Percentiles rank a stretch among this genome's conserved stretches.
phyloP scores from a whole-genome alignment of 2,888 invertebrate species.

The Caenorhabditis wallacei region DNA sequence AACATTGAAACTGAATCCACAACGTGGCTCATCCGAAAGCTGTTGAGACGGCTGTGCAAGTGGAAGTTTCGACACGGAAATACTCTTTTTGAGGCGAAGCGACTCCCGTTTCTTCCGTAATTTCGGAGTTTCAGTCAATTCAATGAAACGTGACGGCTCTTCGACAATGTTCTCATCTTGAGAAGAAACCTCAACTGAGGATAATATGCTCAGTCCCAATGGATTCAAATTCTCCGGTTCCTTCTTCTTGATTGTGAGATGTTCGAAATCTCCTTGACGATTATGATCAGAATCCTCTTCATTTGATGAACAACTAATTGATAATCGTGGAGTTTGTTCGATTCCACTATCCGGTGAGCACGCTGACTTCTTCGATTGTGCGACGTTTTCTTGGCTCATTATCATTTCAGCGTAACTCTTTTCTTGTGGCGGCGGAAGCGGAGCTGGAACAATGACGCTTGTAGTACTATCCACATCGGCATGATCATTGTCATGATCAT shows the following conservation, averaged over 20 bases:
- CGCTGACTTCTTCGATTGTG: not conserved
- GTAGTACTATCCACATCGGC: not conserved
- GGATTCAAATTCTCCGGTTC: slow-evolving; percentile 15
- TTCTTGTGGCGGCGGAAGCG: slow-evolving; percentile 54
- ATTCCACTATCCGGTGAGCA: slow-evolving; percentile 27
- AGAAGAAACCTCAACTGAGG: slow-evolving; percentile 10
- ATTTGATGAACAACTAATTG: slow-evolving; percentile 5
- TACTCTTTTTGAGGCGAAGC: slow-evolving; percentile 21
- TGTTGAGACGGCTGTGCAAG: slow-evolving; percentile 12
- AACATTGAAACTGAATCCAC: slow-evolving; percentile 15
- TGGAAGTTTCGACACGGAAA: slow-evolving; percentile 30
- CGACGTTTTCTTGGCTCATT: not conserved
- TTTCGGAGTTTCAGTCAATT: slow-evolving; percentile 22
- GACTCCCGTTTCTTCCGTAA: slow-evolving; percentile 22
- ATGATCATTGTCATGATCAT: slow-evolving; percentile 4
- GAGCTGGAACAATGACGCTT: slow-evolving; percentile 46
- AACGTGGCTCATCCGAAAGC: slow-evolving; percentile 1
- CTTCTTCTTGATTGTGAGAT: not conserved
- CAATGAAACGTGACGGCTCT: not conserved
- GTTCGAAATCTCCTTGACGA: slow-evolving; percentile 7
- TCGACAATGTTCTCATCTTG: slow-evolving; percentile 2
- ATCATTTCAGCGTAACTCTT: slow-evolving; percentile 63
- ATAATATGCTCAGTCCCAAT: slow-evolving; percentile 39
- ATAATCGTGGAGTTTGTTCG: slow-evolving; percentile 13
- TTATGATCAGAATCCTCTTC: not conserved